These are phyloP conservation scores for Cynopterus sphinx DNA, from an alignment of 2,797 vertebrate species.

Conservation along the genomic window DNA sequence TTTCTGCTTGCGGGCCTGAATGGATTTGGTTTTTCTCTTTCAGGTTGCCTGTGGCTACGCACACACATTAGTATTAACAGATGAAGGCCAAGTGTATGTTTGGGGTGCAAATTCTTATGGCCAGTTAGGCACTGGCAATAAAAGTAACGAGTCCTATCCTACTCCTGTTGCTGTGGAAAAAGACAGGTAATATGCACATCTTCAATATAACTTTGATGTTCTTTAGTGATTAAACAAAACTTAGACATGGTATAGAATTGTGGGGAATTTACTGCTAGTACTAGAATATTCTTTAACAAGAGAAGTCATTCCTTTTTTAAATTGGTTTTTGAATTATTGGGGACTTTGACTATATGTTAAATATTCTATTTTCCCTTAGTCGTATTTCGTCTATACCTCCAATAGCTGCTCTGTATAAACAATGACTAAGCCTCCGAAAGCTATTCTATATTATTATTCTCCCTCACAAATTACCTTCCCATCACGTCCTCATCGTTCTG, in stretches of 20 bases:
- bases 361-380: background rate
- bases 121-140: slow-evolving; percentile 97
- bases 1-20: slow-evolving; percentile 16
- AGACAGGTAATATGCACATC: slow-evolving; percentile 91
- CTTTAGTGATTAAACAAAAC: background rate
- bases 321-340: background rate
- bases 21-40: slow-evolving; percentile 67
- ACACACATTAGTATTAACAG: slow-evolving; percentile 96
- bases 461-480: background rate
- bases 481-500: background rate
- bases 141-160: slow-evolving; percentile 96
- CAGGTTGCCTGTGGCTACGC: slow-evolving; percentile 98
- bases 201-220: background rate
- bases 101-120: slow-evolving; percentile 99
- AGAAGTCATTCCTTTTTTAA: background rate
- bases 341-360: background rate
- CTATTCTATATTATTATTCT: background rate
- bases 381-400: background rate
- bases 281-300: background rate
- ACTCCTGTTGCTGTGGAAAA: slow-evolving; percentile 93
- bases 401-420: background rate
- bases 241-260: background rate
- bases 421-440: background rate
- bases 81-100: slow-evolving; percentile 95
- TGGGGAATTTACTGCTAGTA: background rate